Conservation (phyloP, 2,797 vertebrate genomes). For the Pitangus sulphuratus region DNA sequence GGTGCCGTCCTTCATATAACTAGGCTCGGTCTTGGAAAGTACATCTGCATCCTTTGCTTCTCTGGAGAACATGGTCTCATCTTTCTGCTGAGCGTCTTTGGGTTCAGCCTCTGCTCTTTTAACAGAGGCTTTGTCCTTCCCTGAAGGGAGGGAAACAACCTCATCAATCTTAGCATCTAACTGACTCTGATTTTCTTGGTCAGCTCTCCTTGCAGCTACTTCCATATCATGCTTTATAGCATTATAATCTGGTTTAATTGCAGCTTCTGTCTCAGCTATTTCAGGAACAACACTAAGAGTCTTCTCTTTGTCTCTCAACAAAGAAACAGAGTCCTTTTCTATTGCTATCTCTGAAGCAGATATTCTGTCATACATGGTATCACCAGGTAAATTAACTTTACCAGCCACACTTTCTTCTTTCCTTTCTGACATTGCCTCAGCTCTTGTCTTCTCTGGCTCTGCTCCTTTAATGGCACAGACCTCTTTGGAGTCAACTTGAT, state of each 20-base stretch:
- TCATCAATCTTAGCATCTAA: slow-evolving; percentile 81
- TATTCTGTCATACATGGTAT: slow-evolving; percentile 16
- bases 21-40: slow-evolving; percentile 40
- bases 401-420: slow-evolving; percentile 32
- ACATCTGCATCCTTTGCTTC: slow-evolving; percentile 52
- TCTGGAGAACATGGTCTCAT: slow-evolving; percentile 14
- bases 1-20: slow-evolving; percentile 58
- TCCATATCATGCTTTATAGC: slow-evolving; percentile 71
- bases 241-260: slow-evolving; percentile 66
- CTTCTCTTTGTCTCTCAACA: slow-evolving; percentile 61
- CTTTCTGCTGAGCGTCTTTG: slow-evolving; percentile 41
- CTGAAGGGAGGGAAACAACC: slow-evolving; percentile 70
- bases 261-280: slow-evolving; percentile 55
- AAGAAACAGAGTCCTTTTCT: slow-evolving; percentile 34
- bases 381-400: not conserved
- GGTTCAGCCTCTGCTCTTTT: slow-evolving; percentile 28
- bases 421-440: slow-evolving; percentile 24
- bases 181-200: slow-evolving; percentile 74
- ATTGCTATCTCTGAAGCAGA: slow-evolving; percentile 9
- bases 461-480: not conserved
- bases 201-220: slow-evolving; percentile 72
- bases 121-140: not conserved
- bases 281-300: slow-evolving; percentile 70
- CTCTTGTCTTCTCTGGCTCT: slow-evolving; percentile 50
- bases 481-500: slow-evolving; percentile 70